Base-by-base conservation (phyloP, 2,797 vertebrate genomes). In the Enteromius radiatus region DNA sequence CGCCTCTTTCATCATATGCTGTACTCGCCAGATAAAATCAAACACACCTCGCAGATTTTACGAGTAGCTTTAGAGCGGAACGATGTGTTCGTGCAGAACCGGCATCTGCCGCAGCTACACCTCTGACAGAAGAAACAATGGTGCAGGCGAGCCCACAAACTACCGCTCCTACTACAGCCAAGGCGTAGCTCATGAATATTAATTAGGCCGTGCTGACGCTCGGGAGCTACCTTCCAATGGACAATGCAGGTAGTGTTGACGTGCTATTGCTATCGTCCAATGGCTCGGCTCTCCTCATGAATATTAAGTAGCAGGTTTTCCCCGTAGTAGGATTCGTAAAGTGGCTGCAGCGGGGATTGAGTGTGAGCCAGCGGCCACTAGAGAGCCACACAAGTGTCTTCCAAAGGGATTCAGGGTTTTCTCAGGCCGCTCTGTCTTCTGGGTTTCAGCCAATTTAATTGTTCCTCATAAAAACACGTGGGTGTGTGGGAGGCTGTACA, bases 81-180 rank as follows among this genome's bases (percentile, higher is more conserved):
- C 14, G 45, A 76, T 2, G 17, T 1, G 59, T 31, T 80, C 82
- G 19, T 59, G 49, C 79, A 86, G 31, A 79, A 84, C 91, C 93
- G 92, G 92, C 87, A 78, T 83, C 88, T 90, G 89, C 87, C 89
- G 90, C 90, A 88, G 88, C 79, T 76, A 69, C 83, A 84, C 85
- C 81, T 86, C 6, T 88, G 80, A 69, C 89, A 80, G 1, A 88
- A 91, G 92, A 94, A 90, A 95, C 94, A 95, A 95, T 95, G 93
- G 94, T 94, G 94, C 93, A 90, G 93, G 90, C 78, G 65, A 77
- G 71, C 14, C 45, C 71, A 43, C 17, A 33, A 59, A 28, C 73
- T 17, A 41, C 7, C 5, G 11, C 26, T 19, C 49, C 49, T 69
- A 83, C 81, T 82, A 82, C 28, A 23, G 36, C 36, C 3, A 69